Evolutionary conservation across 2,888 invertebrate species (phyloP).

Genomic region (Hirtodrosophila trivittata): DNA sequence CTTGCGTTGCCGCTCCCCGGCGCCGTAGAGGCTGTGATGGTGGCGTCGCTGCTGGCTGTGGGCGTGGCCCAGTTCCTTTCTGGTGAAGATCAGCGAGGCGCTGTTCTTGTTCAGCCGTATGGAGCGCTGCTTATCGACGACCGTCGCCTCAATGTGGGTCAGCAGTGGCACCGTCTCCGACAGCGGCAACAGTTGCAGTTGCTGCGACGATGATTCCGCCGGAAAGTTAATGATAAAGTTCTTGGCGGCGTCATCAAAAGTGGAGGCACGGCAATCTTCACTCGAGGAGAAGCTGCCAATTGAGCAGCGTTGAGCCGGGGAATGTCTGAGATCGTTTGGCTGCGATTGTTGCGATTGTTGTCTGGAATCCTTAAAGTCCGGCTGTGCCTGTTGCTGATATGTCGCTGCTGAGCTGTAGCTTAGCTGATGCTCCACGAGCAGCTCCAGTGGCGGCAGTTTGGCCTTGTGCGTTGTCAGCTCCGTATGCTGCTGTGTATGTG

Average conservation of each 20-base stretch:
- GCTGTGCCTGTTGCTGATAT: constrained; percentile 42
- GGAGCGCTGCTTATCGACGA: constrained; percentile 79
- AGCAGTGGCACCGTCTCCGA: constrained; percentile 83
- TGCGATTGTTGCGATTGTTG: background rate
- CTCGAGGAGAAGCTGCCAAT: constrained; percentile 65
- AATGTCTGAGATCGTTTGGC: constrained; percentile 42
- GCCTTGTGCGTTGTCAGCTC: constrained; percentile 41
- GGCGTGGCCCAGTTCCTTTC: constrained; percentile 70
- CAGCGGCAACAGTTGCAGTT: constrained; percentile 71
- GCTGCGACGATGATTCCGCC: constrained; percentile 75
- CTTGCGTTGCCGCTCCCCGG: constrained; percentile 51
- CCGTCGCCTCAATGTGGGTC: constrained; percentile 80
- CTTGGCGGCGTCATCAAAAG: constrained; percentile 81
- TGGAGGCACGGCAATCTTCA: constrained; percentile 68
- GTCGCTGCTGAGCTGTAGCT: constrained; percentile 71
- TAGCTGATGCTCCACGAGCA: constrained; percentile 77
- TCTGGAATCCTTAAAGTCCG: constrained; percentile 41
- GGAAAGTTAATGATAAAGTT: constrained; percentile 81
- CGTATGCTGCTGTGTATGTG: constrained; percentile 31
- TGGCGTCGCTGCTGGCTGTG: constrained; percentile 49
- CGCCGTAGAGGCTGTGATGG: constrained; percentile 68
- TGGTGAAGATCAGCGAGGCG: constrained; percentile 83
- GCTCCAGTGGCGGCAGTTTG: constrained; percentile 73
- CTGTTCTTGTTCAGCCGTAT: constrained; percentile 82
- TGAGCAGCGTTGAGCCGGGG: constrained; percentile 20